Evolutionary conservation across 1,140 invertebrate genomes (phyloP), one percentile per base, ranked within the genome.

Genomic region (Colletes gigas): DNA sequence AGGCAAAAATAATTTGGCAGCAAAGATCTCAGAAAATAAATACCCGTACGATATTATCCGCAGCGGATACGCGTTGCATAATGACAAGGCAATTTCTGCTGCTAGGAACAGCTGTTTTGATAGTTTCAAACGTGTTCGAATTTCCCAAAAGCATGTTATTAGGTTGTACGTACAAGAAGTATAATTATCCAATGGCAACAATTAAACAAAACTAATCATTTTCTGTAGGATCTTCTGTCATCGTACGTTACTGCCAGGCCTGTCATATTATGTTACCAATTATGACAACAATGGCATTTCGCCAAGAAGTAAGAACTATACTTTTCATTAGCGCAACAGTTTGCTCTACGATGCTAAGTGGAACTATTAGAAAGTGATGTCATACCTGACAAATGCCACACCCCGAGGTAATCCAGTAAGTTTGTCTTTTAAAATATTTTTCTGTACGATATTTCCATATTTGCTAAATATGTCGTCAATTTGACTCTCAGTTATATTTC

Each of bases 361-460:
- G 15, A 3, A 21, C 17, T 57, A 47, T n/a, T 66, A 50, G 52
- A 65, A 30, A 59, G 39, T 39, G 21, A 6, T 15, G n/a, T 92
- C 90, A 94, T 93, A 98, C 97, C 97, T 96, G n/a, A 98, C 97
- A 94, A 98, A 99, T 4, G 97, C 98, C 62, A 98, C 97, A 44
- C 98, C 97, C 88, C 97, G 93, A 8, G 97, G 97, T 84, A 97
- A 94, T 44, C 97, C 97, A 59, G 97, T 98, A 50, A 96, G 94
- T 93, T 98, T 98, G 91, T 98, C 97, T 83, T 97, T 96, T 71
- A 99, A 93, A 83, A 99, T 96, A 90, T 98, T 97, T 91, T 97
- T 97, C 93, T 98, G 97, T 78, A 99, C 97, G 90, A 98, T 98
- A 79, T 95, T 95, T 39, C 98, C 98, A 94, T 95, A 98, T 89